These are phyloP conservation scores for Myioborus melanocephalus DNA, from an alignment of 2,797 vertebrate species.

Conservation along the genomic window DNA sequence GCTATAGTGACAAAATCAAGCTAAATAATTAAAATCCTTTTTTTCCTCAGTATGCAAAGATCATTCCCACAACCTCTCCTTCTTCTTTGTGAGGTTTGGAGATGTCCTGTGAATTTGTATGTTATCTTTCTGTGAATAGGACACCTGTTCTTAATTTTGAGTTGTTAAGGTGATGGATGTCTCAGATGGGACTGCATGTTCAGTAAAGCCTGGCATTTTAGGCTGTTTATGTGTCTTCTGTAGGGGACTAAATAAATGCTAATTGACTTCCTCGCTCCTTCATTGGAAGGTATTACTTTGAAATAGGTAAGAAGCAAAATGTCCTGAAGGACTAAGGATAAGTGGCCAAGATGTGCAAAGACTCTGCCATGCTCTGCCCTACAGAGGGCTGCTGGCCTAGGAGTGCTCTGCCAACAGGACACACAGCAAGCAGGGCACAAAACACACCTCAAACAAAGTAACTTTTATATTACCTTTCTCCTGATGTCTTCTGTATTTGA, in stretches of 20 bases:
- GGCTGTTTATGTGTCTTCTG: neutral
- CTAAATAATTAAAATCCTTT: neutral
- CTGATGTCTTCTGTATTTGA: neutral
- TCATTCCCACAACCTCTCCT: neutral
- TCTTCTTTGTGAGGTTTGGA: neutral
- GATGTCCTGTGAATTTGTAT: neutral
- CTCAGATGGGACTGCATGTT: neutral
- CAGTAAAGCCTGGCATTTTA: neutral
- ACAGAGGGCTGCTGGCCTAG: neutral
- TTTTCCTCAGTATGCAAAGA: neutral
- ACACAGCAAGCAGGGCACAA: neutral
- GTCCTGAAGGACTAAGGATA: neutral
- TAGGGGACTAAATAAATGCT: neutral
- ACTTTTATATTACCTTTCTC: neutral
- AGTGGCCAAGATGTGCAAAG: neutral
- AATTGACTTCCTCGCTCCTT: neutral
- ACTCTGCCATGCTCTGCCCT: neutral
- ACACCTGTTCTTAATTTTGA: constrained; percentile 5
- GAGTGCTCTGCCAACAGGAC: neutral
- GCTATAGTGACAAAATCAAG: neutral
- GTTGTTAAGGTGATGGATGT: neutral
- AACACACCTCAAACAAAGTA: neutral
- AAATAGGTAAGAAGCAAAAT: neutral
- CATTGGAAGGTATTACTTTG: neutral
- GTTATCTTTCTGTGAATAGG: neutral